Evolutionary conservation across 2,888 invertebrate genomes (phyloP), one percentile per base, ranked within the genome.

Genomic region (Scaptomyza tumidula): DNA sequence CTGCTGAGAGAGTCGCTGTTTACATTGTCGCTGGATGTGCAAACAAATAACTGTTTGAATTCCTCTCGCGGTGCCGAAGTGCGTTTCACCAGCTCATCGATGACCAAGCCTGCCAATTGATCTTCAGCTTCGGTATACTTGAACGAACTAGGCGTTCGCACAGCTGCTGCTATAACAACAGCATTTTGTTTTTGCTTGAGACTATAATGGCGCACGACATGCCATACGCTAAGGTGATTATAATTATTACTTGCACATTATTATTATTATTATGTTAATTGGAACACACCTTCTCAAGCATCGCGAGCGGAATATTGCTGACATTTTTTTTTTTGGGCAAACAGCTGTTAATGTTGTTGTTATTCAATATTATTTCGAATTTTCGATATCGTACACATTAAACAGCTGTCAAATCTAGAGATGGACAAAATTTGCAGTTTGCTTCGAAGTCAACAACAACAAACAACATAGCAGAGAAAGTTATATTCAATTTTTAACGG

Each of bases 111-210:
- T 2, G 98, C 98, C 59, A 99, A 93, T 93, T 95, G 94, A 3
- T 97, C 94, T 1, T 98, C 98, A 1, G 71, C 59, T 7, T 45
- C 45, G 13, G 35, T 27, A 9, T 39, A 59, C 6, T 56, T 41
- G 1, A 96, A 93, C 6, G 98, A 98, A 76, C 98, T 97, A 0
- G 99, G 99, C 43, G 99, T 99, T 77, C 99, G 94, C 4, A 95
- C 96, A 24, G 98, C 98, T 75, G 97, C 96, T 49, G 96, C 95
- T 85, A 99, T 97, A 13, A 98, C 96, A 33, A 98, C 98, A 90
- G 98, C 97, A 92, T 97, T 95, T 1, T 45, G 46, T 6, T 58
- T 62, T n/a, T 35, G 13, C 1, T 62, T 41, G 0, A 11, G n/a
- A 27, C 63, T 69, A 31, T 48, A 59, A 10, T 57, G 37, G 33